Base-by-base conservation (phyloP, 2,797 vertebrate species). In the Microhierax caerulescens region DNA sequence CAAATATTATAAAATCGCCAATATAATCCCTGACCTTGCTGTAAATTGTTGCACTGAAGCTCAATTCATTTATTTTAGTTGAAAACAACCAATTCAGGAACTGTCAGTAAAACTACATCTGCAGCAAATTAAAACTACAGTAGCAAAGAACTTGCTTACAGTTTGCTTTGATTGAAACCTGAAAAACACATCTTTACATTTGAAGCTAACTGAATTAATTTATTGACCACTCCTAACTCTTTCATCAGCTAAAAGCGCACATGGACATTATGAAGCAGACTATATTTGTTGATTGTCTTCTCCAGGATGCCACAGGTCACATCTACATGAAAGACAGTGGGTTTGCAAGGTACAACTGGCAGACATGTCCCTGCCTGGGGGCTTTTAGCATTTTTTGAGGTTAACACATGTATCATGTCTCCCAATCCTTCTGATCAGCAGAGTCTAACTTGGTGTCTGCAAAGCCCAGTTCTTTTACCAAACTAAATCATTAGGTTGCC, bases 111-210 rank as follows among this genome's bases (percentile, higher is more conserved):
- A 96, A 90, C 59, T 37, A 41, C 56, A 76, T 88, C 95, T 93
- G 79, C 85, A 95, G 91, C 88, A 95, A 97, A 98, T 96, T 95
- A 96, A 97, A 97, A 96, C 75, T 74, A 91, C 75, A 81, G 21
- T 36, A 84, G 89, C 68, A 86, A 79, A 95, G 65, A 91, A 79
- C 6, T 74, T 63, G 77, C 67, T 86, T 81, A 65, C 6, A 51
- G 76, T 68, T 84, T 34, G 59, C 41, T 61, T 70, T 64, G 83
- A 96, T 16, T 77, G 67, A 95, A 97, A 97, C 67, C 68, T 72
- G 93, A 96, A 85, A 95, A 92, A 88, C 95, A 16, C 1, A 34
- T 65, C 79, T 93, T 96, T 86, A 85, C 21, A 93, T 72, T 74
- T 88, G 76, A 73, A 86, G 80, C 59, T 90, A 81, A 95, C 78